Evolutionary conservation across 2,113 vertebrate species (phyloP), one percentile per base, ranked within the genome.

Genomic region (Alouatta palliata): DNA sequence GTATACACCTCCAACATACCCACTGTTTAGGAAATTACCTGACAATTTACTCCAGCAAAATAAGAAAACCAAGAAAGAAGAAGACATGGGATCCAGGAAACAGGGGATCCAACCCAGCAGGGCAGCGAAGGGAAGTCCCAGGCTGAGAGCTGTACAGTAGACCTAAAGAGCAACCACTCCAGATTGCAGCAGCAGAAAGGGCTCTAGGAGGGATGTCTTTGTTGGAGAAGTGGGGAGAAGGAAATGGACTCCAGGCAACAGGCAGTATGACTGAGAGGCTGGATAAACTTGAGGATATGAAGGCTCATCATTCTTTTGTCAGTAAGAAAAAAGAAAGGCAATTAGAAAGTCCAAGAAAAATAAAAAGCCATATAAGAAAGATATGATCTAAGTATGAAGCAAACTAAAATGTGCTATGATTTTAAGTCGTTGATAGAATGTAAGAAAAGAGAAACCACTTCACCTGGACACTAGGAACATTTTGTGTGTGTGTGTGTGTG

Each of bases 311-410:
- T 84, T 97, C 92, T 95, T 97, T 97, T 76, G 47, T 96, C 61
- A 95, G 91, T 49, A 96, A 95, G 92, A 96, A 93, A 95, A 97
- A 95, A 97, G 94, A 97, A 97, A 97, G 92, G 75, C 49, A 93
- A 90, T 94, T 97, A 97, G 75, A 96, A 93, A 97, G 54, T 87
- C 64, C 25, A 80, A 89, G 52, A 37, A 73, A 96, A 97, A 83
- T 43, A 89, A 95, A 95, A 93, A 90, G 84, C 81, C 85, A 11
- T 68, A 61, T 85, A 86, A 96, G 90, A 88, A 93, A 89, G 52
- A 82, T 97, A 93, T 13, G 73, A 68, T 93, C 66, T 95, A 94
- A 97, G 93, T 93, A 95, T 30, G 73, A 96, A 84, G 87, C 80
- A 93, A 93, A 95, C 76, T 92, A 95, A 94, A 97, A 94, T 56